Percentiles rank a stretch among this genome's conserved stretches.
Evolutionary conservation across 2,888 invertebrate genomes (phyloP).

Genomic region (Exocentrus adspersus): DNA sequence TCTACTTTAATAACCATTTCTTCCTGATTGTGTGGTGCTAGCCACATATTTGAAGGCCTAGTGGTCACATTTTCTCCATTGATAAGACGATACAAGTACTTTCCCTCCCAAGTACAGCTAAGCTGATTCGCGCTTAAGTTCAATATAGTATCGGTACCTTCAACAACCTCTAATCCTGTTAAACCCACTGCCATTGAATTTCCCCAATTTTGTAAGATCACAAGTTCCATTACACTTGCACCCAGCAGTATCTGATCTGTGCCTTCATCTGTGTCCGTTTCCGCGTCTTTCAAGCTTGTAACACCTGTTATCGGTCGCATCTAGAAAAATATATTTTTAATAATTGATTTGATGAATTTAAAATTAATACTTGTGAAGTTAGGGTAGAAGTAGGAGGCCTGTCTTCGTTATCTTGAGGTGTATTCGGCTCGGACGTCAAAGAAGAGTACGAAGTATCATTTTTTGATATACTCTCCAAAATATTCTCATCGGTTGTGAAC

Average conservation of each 20-base stretch:
- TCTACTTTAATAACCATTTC: conserved; percentile 52
- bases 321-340: conserved; percentile 30
- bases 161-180: conserved; percentile 69
- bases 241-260: conserved; percentile 55
- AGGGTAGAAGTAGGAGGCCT: conserved; percentile 72
- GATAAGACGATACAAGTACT: conserved; percentile 66
- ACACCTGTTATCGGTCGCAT: conserved; percentile 46
- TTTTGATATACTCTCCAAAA: conserved; percentile 71
- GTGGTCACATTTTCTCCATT: conserved; percentile 77
- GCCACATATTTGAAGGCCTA: conserved; percentile 76
- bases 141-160: conserved; percentile 56
- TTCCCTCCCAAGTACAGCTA: conserved; percentile 37
- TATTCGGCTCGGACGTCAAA: conserved; percentile 54
- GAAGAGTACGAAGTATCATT: conserved; percentile 65
- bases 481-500: conserved; percentile 80
- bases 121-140: conserved; percentile 52
- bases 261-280: conserved; percentile 28
- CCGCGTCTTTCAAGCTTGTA: conserved; percentile 26
- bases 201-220: conserved; percentile 74
- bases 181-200: conserved; percentile 70
- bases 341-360: background rate
- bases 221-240: conserved; percentile 64
- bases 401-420: conserved; percentile 58
- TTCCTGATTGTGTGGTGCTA: conserved; percentile 59
- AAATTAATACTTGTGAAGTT: conserved; percentile 54